phyloP scores from a whole-genome alignment of 2,888 invertebrate species.

The Tenthredo mesomela region DNA sequence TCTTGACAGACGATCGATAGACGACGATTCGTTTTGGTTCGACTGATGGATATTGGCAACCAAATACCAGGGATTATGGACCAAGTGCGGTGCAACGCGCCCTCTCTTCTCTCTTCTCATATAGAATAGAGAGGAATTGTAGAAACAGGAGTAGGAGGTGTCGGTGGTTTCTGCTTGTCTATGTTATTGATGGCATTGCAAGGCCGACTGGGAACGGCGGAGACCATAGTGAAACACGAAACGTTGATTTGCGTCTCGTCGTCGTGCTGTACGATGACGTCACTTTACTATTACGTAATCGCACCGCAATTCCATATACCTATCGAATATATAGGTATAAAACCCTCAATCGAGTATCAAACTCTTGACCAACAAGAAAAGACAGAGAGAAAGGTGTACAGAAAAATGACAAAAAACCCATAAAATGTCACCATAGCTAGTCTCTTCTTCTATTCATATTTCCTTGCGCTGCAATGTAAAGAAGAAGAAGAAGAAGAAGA shows the following conservation, averaged over 20 bases:
- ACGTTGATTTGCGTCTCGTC: constrained; percentile 8
- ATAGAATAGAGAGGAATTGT: neutral
- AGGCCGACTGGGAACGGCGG: constrained; percentile 32
- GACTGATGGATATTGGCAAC: constrained; percentile 27
- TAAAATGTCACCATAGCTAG: too few species aligned
- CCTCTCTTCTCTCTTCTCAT: neutral
- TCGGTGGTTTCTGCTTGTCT: constrained; percentile 3
- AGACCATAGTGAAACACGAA: constrained; percentile 35
- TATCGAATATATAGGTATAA: too few species aligned
- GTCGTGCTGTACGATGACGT: neutral
- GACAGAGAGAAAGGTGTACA: neutral
- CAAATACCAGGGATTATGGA: constrained; percentile 35
- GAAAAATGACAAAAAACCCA: neutral
- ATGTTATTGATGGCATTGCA: constrained; percentile 45
- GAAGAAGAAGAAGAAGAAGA: too few species aligned
- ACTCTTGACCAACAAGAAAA: neutral
- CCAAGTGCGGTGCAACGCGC: neutral
- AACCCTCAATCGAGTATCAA: too few species aligned
- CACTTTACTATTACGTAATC: constrained; percentile 20
- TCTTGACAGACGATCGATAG: constrained; percentile 5
- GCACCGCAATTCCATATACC: neutral
- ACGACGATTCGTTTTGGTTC: neutral
- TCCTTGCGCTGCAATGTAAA: too few species aligned
- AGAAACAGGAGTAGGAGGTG: neutral
- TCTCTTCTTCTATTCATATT: too few species aligned